Evolutionary conservation across 2,888 invertebrate genomes (phyloP).

Genomic region (Alloscopus bannaensis): DNA sequence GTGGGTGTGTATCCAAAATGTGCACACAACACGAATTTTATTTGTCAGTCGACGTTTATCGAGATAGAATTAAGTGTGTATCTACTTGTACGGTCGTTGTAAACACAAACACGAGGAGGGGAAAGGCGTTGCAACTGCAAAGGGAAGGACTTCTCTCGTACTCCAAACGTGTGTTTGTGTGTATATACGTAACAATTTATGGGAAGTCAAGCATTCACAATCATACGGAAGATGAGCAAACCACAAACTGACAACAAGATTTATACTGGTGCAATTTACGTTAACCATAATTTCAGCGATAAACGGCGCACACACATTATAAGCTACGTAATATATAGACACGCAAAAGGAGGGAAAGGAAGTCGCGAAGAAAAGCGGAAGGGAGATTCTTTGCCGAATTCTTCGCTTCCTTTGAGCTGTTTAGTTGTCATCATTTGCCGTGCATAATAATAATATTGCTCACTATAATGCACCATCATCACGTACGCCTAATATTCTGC

Average conservation of each 20-base stretch:
- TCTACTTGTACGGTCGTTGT: no score
- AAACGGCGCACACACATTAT: conserved; percentile 62
- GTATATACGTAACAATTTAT: conserved; percentile 58
- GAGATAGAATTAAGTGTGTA: no score
- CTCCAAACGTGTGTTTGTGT: no score
- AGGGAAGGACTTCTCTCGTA: no score
- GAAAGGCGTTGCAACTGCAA: no score
- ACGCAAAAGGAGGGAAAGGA: conserved; percentile 11
- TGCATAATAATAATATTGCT: conserved; percentile 55
- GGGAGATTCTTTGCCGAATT: conserved; percentile 11
- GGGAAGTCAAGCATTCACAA: conserved; percentile 69
- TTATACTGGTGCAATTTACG: conserved; percentile 72
- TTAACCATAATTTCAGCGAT: conserved; percentile 73
- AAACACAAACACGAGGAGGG: no score
- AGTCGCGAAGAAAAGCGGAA: background rate
- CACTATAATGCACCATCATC: conserved; percentile 41
- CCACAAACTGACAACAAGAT: conserved; percentile 72
- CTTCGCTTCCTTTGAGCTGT: conserved; percentile 29
- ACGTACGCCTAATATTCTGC: conserved; percentile 45
- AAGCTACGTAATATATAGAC: no score
- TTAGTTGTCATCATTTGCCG: conserved; percentile 49
- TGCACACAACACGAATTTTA: no score
- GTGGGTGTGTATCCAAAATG: no score
- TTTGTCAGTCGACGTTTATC: no score
- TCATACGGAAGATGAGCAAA: conserved; percentile 67